Percentiles rank a stretch among this genome's conserved stretches.
phyloP scores from a whole-genome alignment of 2,113 vertebrate species.

The Oxyruncus cristatus region DNA sequence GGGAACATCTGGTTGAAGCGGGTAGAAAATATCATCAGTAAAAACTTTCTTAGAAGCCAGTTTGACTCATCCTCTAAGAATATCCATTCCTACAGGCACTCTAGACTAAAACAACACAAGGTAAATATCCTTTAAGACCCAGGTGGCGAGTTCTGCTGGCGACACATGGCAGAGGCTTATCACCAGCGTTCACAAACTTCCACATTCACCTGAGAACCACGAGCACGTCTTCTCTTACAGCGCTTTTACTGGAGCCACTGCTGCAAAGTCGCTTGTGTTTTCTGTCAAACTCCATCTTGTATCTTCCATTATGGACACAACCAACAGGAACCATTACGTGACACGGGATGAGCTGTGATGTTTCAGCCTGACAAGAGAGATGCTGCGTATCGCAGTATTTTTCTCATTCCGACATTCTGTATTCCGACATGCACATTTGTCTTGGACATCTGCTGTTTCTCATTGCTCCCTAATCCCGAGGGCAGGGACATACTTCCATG shows the following conservation, averaged over 20 bases:
- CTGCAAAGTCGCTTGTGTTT: not conserved
- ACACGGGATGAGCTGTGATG: not conserved
- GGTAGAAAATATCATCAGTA: not conserved
- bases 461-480: not conserved
- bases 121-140: not conserved
- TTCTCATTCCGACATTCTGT: not conserved
- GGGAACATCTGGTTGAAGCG: not conserved
- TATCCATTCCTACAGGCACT: not conserved
- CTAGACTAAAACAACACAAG: not conserved
- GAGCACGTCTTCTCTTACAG: fast-evolving
- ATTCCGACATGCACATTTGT: not conserved
- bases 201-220: too few relatives aligned
- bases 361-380: not conserved
- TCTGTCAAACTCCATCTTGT: fast-evolving
- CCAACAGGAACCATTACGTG: not conserved
- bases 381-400: not conserved
- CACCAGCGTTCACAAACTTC: not conserved
- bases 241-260: not conserved
- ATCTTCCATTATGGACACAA: not conserved
- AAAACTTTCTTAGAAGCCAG: not conserved
- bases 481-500: not conserved
- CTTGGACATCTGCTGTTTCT: not conserved
- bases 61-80: not conserved
- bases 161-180: not conserved
- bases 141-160: not conserved